phyloP scores from a whole-genome alignment of 2,797 vertebrate genomes.

The Eremophila alpestris region DNA sequence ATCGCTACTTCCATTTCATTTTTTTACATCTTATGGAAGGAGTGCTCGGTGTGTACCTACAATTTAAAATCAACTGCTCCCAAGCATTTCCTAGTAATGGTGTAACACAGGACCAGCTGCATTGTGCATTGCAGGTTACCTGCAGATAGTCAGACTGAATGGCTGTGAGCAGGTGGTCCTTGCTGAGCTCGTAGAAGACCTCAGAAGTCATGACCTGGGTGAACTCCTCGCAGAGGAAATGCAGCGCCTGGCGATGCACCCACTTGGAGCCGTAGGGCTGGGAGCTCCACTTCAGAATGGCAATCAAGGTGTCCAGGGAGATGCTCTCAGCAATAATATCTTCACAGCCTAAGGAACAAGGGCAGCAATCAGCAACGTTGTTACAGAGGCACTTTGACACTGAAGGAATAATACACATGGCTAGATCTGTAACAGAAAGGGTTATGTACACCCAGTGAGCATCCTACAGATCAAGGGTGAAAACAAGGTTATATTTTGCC shows the following conservation, averaged over 20 bases:
- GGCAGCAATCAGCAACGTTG: neutral
- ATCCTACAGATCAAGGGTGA: neutral
- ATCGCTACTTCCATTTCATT: neutral
- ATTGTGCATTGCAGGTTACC: constrained; percentile 73
- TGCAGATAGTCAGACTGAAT: constrained; percentile 99
- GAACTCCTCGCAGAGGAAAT: constrained; percentile 99
- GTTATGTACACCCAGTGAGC: neutral
- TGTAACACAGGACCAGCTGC: neutral
- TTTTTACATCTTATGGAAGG: neutral
- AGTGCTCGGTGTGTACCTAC: neutral
- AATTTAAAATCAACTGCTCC: neutral
- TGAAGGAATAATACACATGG: neutral
- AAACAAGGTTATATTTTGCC: neutral
- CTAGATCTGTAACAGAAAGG: neutral
- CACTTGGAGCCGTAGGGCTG: constrained; percentile 98
- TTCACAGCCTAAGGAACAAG: constrained; percentile 88
- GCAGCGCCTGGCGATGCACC: constrained; percentile 96
- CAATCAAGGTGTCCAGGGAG: constrained; percentile 93
- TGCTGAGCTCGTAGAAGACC: constrained; percentile 94
- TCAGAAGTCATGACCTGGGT: constrained; percentile 95
- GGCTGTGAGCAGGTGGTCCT: constrained; percentile 93
- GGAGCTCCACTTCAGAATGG: constrained; percentile 98
- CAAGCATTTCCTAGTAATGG: neutral
- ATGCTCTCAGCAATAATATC: constrained; percentile 97
- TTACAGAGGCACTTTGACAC: neutral